phyloP scores from a whole-genome alignment of 2,113 vertebrate species.

The Ranitomeya imitator region DNA sequence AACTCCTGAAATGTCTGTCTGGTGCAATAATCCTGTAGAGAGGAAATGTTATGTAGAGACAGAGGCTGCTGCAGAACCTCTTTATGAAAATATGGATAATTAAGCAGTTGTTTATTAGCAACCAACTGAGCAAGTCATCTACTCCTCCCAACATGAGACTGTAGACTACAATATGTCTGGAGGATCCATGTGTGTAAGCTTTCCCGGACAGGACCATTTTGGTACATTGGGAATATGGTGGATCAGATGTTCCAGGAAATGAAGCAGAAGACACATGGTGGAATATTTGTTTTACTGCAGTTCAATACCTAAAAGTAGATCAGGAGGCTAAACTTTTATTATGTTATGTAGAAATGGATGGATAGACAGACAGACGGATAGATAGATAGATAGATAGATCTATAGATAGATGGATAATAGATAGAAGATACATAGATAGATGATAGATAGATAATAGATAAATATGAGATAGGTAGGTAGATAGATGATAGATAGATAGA shows the following conservation, averaged over 20 bases:
- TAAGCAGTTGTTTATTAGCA: background rate
- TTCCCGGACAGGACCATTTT: background rate
- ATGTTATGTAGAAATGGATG: background rate
- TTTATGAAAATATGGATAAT: background rate
- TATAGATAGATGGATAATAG: background rate
- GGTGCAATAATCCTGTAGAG: background rate
- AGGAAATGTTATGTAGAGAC: background rate
- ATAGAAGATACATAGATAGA: background rate
- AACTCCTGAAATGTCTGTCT: background rate
- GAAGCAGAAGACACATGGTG: background rate
- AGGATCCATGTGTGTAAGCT: background rate
- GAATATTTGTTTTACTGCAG: background rate
- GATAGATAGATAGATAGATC: too few relatives aligned
- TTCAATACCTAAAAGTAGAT: background rate
- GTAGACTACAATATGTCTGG: background rate
- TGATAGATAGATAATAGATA: background rate
- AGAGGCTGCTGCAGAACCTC: slow-evolving; percentile 15
- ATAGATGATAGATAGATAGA: too few relatives aligned
- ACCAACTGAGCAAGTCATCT: background rate
- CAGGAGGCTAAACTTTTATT: background rate
- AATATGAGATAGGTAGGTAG: too few relatives aligned
- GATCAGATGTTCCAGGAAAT: background rate
- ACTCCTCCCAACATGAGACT: background rate
- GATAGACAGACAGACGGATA: background rate
- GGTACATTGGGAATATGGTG: background rate